Base-by-base conservation (phyloP, 2,113 vertebrate species). In the Dissostichus mawsoni region DNA sequence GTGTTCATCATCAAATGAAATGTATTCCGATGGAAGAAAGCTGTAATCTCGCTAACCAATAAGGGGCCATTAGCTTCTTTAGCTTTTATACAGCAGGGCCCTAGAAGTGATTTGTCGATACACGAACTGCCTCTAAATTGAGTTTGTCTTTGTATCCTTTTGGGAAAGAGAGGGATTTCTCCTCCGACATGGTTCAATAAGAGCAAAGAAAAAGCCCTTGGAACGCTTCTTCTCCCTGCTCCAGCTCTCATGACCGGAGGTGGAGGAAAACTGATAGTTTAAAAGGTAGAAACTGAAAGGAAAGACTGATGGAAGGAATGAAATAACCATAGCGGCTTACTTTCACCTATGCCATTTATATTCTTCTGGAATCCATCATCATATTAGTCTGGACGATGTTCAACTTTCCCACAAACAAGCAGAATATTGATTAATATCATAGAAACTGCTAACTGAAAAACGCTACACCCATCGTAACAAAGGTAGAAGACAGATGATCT, bases 61-160 rank as follows among this genome's bases (percentile, higher is more conserved):
- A 2, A 11, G 11, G 36, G 68, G 48, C 61, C 64, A 78, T 85
- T 76, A 78, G 70, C 56, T 0, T 2, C 63, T 51, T 5, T 33
- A 16, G 81, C 58, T 77, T 69, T 82, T 36, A 66, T 65, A 66
- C 36, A 62, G 70, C 56, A 2, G 48, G 68, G 64, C 52, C 9
- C 74, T 62, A 18, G 66, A 76, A 85, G 53, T 50, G 82, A 89
- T 85, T 79, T 67, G 74, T 90, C 73, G 36, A 86, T 79, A 80
- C 61, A 66, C 59, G 29, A 69, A 59, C 76, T 59, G 71, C 55
- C 71, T 70, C 69, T 52, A 82, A 91, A 91, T 88, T 82, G 72
- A 90, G 71, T 86, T 89, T 76, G 85, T 84, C 68, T 84, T 63
- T 48, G 50, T 68, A 67, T 87, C 64, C 82, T 85, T 81, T 85